phyloP scores from a whole-genome alignment of 2,797 vertebrate genomes.

The Darevskia nairensis region DNA sequence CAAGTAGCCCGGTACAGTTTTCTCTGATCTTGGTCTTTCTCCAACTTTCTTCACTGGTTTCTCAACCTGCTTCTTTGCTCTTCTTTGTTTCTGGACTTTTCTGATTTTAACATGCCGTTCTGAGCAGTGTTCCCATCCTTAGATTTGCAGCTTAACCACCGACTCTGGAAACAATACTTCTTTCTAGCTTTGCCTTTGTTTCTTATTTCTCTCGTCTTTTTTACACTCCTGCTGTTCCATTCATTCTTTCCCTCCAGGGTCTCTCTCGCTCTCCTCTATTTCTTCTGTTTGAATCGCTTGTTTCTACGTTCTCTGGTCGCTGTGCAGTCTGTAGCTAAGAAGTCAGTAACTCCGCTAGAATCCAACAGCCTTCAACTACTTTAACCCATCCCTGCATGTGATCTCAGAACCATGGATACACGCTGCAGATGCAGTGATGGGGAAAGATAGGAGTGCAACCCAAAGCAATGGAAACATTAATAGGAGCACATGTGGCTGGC shows the following conservation, averaged over 20 bases:
- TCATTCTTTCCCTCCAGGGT: slow-evolving; percentile 36
- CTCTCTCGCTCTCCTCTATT: slow-evolving; percentile 50
- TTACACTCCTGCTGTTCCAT: slow-evolving; percentile 45
- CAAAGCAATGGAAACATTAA: slow-evolving; percentile 39
- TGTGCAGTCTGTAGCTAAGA: slow-evolving; percentile 76
- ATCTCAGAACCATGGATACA: slow-evolving; percentile 74
- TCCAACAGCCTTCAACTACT: slow-evolving; percentile 80
- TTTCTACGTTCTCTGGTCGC: slow-evolving; percentile 61
- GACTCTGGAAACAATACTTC: slow-evolving; percentile 54
- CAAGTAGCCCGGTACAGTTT: slow-evolving; percentile 38
- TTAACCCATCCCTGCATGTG: slow-evolving; percentile 82
- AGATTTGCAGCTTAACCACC: slow-evolving; percentile 35
- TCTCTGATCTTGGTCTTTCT: slow-evolving; percentile 58
- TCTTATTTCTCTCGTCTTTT: slow-evolving; percentile 1
- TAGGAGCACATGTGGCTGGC: neutral
- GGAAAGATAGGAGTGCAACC: slow-evolving; percentile 49
- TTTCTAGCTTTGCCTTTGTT: slow-evolving; percentile 28
- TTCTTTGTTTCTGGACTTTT: slow-evolving; percentile 54
- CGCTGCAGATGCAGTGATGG: slow-evolving; percentile 58
- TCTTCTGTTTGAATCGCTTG: slow-evolving; percentile 57
- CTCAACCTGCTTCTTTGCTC: slow-evolving; percentile 55
- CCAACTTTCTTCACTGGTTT: slow-evolving; percentile 71
- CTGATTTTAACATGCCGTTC: slow-evolving; percentile 63
- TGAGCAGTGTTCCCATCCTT: slow-evolving; percentile 63
- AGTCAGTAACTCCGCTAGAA: slow-evolving; percentile 76